These are phyloP conservation scores for Galerucella calmariensis DNA, from an alignment of 2,888 invertebrate genomes.

Conservation along the genomic window DNA sequence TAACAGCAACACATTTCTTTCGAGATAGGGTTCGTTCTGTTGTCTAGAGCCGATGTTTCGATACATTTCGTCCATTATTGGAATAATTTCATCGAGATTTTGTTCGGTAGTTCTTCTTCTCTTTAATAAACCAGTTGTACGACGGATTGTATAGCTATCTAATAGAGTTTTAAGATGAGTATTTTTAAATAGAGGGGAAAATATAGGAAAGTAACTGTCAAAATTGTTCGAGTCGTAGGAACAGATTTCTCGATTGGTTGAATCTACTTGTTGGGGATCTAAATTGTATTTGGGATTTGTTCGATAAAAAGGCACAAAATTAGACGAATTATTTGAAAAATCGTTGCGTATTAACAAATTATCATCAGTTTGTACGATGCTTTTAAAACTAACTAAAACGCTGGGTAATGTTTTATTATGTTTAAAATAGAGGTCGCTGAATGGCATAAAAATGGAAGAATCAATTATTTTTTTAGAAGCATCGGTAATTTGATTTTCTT, in stretches of 20 bases:
- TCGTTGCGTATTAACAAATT: conserved; percentile 41
- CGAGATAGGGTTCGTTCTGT: conserved; percentile 28
- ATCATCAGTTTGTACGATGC: conserved; percentile 46
- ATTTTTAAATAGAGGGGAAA: conserved; percentile 10
- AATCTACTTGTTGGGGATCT: neutral
- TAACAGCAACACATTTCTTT: conserved; percentile 63
- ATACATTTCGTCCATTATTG: conserved; percentile 51
- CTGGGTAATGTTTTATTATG: conserved; percentile 49
- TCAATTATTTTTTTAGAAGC: conserved; percentile 1
- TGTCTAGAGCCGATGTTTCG: conserved; percentile 22
- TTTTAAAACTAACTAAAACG: conserved; percentile 42
- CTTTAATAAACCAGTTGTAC: conserved; percentile 38
- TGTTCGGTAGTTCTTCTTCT: conserved; percentile 43
- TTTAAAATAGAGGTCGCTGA: conserved; percentile 57
- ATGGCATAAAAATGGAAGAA: conserved; percentile 42
- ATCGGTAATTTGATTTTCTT: conserved; percentile 9
- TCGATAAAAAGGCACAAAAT: conserved; percentile 49
- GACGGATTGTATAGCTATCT: conserved; percentile 39
- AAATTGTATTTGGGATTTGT: conserved; percentile 2
- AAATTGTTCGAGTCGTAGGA: conserved; percentile 19
- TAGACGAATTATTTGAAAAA: conserved; percentile 23
- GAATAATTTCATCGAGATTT: conserved; percentile 61
- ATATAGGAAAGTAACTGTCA: conserved; percentile 38
- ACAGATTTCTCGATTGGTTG: neutral
- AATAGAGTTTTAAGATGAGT: conserved; percentile 36